A percentile compares a stretch with the other conserved stretches of the same genome.
phyloP scores from a whole-genome alignment of 2,888 invertebrate species.

The Campoplex nolae region DNA sequence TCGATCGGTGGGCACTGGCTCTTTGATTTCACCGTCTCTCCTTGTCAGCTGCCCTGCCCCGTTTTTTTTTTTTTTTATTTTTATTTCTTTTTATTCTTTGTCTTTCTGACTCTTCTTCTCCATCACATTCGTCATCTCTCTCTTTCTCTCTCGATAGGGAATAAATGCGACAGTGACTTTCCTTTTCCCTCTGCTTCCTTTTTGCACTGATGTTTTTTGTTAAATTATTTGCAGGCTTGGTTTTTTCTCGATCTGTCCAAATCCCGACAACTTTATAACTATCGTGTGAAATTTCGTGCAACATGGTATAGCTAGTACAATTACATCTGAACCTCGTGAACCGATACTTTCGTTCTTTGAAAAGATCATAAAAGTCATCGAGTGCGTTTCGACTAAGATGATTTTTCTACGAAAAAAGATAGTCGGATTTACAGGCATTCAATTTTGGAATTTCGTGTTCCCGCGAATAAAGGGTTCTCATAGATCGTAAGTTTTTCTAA shows the following conservation, averaged over 20 bases:
- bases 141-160: conserved; percentile 19
- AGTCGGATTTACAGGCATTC: background rate
- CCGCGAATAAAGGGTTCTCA: background rate
- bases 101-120: conserved; percentile 43
- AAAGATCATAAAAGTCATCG: no score
- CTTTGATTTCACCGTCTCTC: conserved; percentile 78
- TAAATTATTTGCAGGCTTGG: background rate
- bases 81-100: conserved; percentile 51
- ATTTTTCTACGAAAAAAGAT: background rate
- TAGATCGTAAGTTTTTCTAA: background rate
- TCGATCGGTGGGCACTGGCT: conserved; percentile 68
- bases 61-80: conserved; percentile 55
- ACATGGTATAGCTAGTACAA: background rate
- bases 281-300: background rate
- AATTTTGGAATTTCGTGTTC: background rate
- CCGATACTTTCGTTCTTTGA: no score
- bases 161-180: conserved; percentile 18
- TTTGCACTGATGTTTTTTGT: background rate
- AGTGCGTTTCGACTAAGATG: background rate
- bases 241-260: background rate
- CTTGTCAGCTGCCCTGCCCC: conserved; percentile 59
- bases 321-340: background rate
- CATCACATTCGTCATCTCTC: conserved; percentile 48
- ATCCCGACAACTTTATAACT: background rate
- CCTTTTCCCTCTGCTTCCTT: background rate